Evolutionary conservation across 2,888 invertebrate genomes (phyloP).

Genomic region (Drosophila bunnanda): DNA sequence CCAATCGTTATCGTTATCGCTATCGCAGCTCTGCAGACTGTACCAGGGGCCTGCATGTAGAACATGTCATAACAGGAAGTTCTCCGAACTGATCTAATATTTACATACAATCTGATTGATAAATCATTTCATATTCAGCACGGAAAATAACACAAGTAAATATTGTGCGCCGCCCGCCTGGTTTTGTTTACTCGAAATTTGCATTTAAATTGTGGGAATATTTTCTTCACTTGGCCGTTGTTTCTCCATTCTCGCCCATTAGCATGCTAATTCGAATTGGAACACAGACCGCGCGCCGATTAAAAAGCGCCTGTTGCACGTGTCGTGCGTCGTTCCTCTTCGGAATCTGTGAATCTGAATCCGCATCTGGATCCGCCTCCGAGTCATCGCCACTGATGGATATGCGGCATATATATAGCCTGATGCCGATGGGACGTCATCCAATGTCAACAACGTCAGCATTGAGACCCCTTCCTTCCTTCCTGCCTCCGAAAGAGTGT

Average conservation of each 20-base stretch:
- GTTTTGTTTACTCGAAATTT: slow-evolving; percentile 51
- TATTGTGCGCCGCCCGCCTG: slow-evolving; percentile 26
- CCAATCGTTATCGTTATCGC: background rate
- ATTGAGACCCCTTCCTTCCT: background rate
- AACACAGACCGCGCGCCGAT: slow-evolving; percentile 17
- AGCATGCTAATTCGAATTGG: slow-evolving; percentile 39
- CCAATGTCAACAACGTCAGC: slow-evolving; percentile 35
- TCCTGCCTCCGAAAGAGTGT: slow-evolving; percentile 7
- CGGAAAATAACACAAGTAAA: slow-evolving; percentile 37
- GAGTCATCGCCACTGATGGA: slow-evolving; percentile 10
- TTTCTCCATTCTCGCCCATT: slow-evolving; percentile 25
- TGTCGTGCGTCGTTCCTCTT: slow-evolving; percentile 9
- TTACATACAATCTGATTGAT: slow-evolving; percentile 41
- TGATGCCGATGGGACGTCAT: slow-evolving; percentile 22
- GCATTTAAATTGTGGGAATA: slow-evolving; percentile 64
- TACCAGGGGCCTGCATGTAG: slow-evolving; percentile 6
- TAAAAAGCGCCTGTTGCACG: slow-evolving; percentile 14
- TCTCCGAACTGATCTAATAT: slow-evolving; percentile 13
- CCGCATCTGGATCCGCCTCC: slow-evolving; percentile 7
- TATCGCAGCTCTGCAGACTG: slow-evolving; percentile 24
- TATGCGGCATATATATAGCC: background rate
- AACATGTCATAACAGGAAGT: background rate
- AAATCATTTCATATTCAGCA: slow-evolving; percentile 39
- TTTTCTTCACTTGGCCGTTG: slow-evolving; percentile 35
- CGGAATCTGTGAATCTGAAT: slow-evolving; percentile 8